Percentiles rank a stretch among this genome's conserved stretches.
Conservation (phyloP, 2,888 invertebrate species). For the Archips xylosteana region DNA sequence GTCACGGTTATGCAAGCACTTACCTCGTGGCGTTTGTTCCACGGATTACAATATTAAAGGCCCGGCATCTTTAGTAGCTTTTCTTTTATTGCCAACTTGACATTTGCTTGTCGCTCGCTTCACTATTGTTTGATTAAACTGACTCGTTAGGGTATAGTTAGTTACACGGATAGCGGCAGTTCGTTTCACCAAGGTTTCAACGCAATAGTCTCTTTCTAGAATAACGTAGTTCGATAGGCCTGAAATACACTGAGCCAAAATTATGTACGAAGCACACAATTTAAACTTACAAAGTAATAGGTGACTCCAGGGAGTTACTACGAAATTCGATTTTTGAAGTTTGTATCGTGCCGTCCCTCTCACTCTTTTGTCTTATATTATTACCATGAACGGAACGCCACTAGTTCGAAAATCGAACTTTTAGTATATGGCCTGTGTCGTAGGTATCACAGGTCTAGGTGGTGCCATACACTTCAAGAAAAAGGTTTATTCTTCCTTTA, state of each 20-base stretch:
- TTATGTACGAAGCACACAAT: too few species aligned
- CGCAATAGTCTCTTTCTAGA: not conserved
- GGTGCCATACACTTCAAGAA: too few species aligned
- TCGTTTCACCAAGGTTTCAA: not conserved
- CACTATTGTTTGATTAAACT: not conserved
- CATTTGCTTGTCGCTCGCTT: not conserved
- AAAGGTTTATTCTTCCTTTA: too few species aligned
- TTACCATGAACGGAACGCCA: too few species aligned
- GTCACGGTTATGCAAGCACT: slow-evolving; percentile 41
- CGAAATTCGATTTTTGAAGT: too few species aligned
- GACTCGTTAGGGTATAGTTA: not conserved
- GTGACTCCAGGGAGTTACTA: too few species aligned
- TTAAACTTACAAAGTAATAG: too few species aligned
- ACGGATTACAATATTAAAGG: slow-evolving; percentile 31
- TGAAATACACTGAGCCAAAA: not conserved
- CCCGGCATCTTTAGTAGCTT: slow-evolving; percentile 27
- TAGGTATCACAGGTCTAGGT: too few species aligned
- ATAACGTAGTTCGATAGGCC: not conserved
- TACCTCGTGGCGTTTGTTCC: slow-evolving; percentile 34
- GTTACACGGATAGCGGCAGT: not conserved
- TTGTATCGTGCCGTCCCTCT: too few species aligned
- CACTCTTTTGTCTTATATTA: too few species aligned
- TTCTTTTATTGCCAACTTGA: slow-evolving; percentile 28
- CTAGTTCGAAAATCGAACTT: too few species aligned
- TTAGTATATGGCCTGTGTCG: too few species aligned